Conservation (phyloP, 2,797 vertebrate species). For the Smutsia gigantea region DNA sequence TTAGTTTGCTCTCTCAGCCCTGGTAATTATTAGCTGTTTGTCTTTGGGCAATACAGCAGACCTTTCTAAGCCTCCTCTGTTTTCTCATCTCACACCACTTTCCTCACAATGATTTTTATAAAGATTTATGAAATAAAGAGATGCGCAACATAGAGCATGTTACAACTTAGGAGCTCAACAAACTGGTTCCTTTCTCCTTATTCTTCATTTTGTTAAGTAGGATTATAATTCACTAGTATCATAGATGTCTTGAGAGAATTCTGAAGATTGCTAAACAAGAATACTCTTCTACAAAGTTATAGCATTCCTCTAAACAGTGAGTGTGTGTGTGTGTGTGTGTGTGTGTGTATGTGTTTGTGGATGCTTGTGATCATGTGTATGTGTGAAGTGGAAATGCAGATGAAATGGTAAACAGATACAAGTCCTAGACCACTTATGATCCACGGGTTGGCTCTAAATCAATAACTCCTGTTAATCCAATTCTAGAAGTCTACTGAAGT, state of each 20-base stretch:
- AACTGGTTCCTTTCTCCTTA: not conserved
- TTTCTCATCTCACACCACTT: not conserved
- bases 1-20: not conserved
- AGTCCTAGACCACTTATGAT: not conserved
- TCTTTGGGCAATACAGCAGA: not conserved
- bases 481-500: slow-evolving; percentile 24
- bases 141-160: not conserved
- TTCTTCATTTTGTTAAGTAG: slow-evolving; percentile 9
- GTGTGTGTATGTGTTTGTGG: not conserved
- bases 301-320: not conserved
- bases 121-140: slow-evolving; percentile 47
- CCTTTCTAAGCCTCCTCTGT: not conserved
- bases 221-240: slow-evolving; percentile 8
- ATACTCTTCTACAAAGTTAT: not conserved
- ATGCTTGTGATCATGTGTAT: not conserved
- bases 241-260: not conserved
- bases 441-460: not conserved
- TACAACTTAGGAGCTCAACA: not conserved
- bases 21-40: slow-evolving; percentile 13
- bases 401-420: not conserved
- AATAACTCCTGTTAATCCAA: slow-evolving; percentile 6
- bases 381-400: slow-evolving; percentile 14
- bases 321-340: not conserved
- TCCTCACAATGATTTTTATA: not conserved
- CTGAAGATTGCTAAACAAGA: not conserved